Base-by-base conservation (phyloP, 2,888 invertebrate genomes). In the Apoda limacodes region DNA sequence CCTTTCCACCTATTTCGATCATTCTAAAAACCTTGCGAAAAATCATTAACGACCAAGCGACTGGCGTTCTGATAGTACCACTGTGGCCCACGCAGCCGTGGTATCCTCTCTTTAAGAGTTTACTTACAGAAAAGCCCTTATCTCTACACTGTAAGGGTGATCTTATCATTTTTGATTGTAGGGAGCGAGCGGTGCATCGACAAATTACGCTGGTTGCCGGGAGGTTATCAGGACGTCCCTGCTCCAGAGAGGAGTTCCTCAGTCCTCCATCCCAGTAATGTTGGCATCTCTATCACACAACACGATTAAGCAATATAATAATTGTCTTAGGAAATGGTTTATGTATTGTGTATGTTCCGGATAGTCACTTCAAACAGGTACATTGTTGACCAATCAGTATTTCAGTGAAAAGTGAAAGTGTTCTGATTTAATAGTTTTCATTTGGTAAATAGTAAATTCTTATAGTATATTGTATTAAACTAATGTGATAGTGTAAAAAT, bases 1-100 rank as follows among this genome's bases (percentile, higher is more conserved):
- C 41, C 0, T 48, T 46, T 25, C 41, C 48, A 2, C 45, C 47
- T 5, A 40, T 48, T 25, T 11, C 42, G 2, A 4, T 45, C 2
- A 35, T 47, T n/a, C 10, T 41, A 10, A 47, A 42, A 36, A 21
- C 31, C 2, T 12, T 46, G 4, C 13, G 32, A 28, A 46, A 47
- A 31, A 41, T 44, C 13, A 37, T 42, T 9, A 11, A 9, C 2
- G 48, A 50, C 9, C 35, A 34, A 17, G 43, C 45, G 5, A 10
- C 10, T 2, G 46, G 46, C 0, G 43, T 50, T 1, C 5, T 46
- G 2, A 39, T 48, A 4, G 39, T 45, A 5, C 46, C 47, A 3
- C n/a, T 20, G 4, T 47, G 48, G 44, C 37, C 41, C 2, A 34
- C 43, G 4, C 46, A 50, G 13, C 43, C 45, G 4, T 47, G 46